These are phyloP conservation scores for Verasper variegatus DNA, from an alignment of 2,113 vertebrate genomes.

Conservation along the genomic window DNA sequence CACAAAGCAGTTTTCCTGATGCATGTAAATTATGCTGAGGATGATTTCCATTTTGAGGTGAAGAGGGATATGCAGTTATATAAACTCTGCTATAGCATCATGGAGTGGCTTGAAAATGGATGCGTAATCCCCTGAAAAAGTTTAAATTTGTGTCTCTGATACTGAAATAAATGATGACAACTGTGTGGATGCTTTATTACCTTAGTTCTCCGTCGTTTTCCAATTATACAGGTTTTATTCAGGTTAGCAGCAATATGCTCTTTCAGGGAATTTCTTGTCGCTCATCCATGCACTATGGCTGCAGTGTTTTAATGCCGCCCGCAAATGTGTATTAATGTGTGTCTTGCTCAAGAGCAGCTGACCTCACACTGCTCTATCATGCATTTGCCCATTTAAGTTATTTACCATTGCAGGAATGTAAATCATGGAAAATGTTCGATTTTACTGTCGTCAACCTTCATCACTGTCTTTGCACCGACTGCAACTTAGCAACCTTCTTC, in stretches of 20 bases:
- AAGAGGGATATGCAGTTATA: conserved; percentile 9
- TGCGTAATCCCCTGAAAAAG: background rate
- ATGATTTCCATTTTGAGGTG: conserved; percentile 49
- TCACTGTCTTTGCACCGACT: background rate
- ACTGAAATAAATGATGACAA: conserved; percentile 30
- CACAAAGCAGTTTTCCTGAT: conserved; percentile 22
- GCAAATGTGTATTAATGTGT: too few species aligned
- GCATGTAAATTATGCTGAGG: conserved; percentile 42
- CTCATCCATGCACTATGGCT: background rate
- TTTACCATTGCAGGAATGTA: background rate
- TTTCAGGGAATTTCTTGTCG: background rate
- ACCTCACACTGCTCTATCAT: background rate
- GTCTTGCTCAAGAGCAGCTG: background rate
- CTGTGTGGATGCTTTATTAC: conserved; percentile 14
- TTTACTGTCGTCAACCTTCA: background rate
- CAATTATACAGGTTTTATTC: conserved; percentile 19
- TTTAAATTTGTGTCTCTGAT: conserved; percentile 26
- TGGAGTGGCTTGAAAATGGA: conserved; percentile 1
- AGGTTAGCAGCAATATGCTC: background rate
- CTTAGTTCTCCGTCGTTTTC: conserved; percentile 19
- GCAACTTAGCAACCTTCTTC: too few species aligned
- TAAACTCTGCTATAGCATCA: background rate
- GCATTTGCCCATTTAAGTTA: background rate
- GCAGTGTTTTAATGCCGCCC: background rate
- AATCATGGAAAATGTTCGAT: too few species aligned